Conservation (phyloP, 2,113 vertebrate genomes). For the Motacilla tschutschensis region DNA sequence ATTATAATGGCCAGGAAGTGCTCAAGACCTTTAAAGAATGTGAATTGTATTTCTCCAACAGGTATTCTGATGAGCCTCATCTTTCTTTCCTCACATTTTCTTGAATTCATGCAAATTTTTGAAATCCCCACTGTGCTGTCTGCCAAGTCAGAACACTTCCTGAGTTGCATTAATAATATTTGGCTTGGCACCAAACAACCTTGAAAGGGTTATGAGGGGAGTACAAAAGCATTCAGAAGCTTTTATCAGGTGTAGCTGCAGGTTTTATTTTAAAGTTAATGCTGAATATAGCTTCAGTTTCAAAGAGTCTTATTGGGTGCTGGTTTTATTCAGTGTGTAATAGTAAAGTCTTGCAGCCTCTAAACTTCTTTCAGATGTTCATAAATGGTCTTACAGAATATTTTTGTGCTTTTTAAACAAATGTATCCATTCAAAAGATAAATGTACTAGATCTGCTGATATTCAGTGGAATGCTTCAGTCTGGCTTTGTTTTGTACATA, state of each 20-base stretch:
- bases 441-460: background rate
- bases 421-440: background rate
- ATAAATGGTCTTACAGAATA: background rate
- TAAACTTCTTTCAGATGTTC: slow-evolving; percentile 31
- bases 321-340: slow-evolving; percentile 12
- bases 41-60: background rate
- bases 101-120: background rate
- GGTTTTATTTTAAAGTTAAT: slow-evolving; percentile 60
- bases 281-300: slow-evolving; percentile 44
- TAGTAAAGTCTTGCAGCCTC: background rate
- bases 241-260: slow-evolving; percentile 51
- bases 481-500: slow-evolving; percentile 15
- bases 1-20: background rate
- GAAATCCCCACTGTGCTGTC: background rate
- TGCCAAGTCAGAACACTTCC: slow-evolving; percentile 12
- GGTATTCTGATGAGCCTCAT: background rate
- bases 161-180: slow-evolving; percentile 52
- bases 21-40: background rate
- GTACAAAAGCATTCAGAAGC: slow-evolving; percentile 47
- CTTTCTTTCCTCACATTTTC: background rate
- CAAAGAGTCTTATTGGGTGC: slow-evolving; percentile 33
- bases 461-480: background rate
- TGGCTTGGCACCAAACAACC: slow-evolving; percentile 43
- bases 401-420: slow-evolving; percentile 1
- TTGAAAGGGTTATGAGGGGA: slow-evolving; percentile 41